Conservation (phyloP, 92 coral and sea anemone species). For the Paragorgia papillata region DNA sequence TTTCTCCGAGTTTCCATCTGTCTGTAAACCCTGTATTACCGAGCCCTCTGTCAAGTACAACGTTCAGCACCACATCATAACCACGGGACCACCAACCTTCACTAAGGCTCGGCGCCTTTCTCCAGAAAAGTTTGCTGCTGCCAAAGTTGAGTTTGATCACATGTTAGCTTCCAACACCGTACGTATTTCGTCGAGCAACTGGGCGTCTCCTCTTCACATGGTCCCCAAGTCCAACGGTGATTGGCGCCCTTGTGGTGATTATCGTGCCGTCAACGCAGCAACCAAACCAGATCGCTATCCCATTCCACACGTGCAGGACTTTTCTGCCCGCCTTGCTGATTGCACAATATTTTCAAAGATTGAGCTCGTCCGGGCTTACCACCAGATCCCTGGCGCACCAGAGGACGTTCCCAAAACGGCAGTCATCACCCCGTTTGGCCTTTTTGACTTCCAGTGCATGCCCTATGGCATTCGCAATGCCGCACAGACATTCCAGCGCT, state of each 20-base stretch:
- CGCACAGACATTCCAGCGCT: too few relatives aligned
- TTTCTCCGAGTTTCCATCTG: conserved; percentile 10
- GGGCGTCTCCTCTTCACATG: too few relatives aligned
- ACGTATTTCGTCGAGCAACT: too few relatives aligned
- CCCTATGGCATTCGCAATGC: background rate
- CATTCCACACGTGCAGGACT: too few relatives aligned
- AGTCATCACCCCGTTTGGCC: too few relatives aligned
- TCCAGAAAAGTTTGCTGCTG: conserved; percentile 13
- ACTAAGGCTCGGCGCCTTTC: conserved; percentile 13
- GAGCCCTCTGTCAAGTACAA: background rate
- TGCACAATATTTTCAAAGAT: conserved; percentile 1
- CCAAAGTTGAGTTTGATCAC: conserved; percentile 11
- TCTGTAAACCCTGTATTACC: too few relatives aligned
- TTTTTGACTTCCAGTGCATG: conserved; percentile 17
- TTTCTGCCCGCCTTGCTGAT: too few relatives aligned
- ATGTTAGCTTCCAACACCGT: conserved; percentile 12
- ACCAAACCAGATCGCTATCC: too few relatives aligned
- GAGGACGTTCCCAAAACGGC: too few relatives aligned
- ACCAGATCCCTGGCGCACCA: too few relatives aligned
- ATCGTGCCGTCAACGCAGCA: background rate
- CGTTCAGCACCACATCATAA: conserved; percentile 9
- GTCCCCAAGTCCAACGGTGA: too few relatives aligned
- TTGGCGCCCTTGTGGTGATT: conserved; percentile 13
- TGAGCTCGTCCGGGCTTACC: conserved; percentile 32
- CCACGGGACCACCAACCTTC: too few relatives aligned